These are phyloP conservation scores for Drosophila falleni DNA, from an alignment of 2,888 invertebrate genomes.

Conservation along the genomic window DNA sequence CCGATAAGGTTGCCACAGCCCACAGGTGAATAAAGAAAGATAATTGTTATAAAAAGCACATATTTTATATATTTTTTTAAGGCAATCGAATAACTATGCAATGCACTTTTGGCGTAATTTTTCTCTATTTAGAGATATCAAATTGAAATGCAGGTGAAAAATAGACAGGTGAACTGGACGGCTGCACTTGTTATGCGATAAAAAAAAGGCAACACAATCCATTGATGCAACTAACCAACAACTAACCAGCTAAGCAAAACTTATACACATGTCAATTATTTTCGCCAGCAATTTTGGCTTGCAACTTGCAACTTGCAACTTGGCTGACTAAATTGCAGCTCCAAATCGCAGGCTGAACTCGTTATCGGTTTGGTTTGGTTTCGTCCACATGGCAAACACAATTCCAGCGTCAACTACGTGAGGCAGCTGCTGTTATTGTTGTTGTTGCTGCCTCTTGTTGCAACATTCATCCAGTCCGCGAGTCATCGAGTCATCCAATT, in stretches of 20 bases:
- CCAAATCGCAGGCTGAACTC: slow-evolving; percentile 47
- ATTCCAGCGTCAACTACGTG: slow-evolving; percentile 60
- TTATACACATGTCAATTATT: slow-evolving; percentile 81
- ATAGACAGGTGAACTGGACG: slow-evolving; percentile 58
- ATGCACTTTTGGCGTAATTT: slow-evolving; percentile 52
- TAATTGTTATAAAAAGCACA: slow-evolving; percentile 34
- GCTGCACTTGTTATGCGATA: slow-evolving; percentile 51
- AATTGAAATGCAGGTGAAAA: slow-evolving; percentile 72
- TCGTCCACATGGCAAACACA: slow-evolving; percentile 52
- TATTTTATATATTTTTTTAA: slow-evolving; percentile 28
- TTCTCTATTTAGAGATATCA: slow-evolving; percentile 38
- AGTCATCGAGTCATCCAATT: slow-evolving; percentile 57
- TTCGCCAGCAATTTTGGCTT: slow-evolving; percentile 71
- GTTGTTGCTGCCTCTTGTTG: slow-evolving; percentile 25
- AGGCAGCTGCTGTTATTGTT: slow-evolving; percentile 26
- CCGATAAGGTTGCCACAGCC: slow-evolving; percentile 35
- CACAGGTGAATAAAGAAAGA: background rate
- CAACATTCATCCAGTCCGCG: slow-evolving; percentile 25
- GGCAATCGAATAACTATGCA: slow-evolving; percentile 27
- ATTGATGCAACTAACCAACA: slow-evolving; percentile 38
- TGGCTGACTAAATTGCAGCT: slow-evolving; percentile 48
- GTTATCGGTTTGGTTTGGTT: slow-evolving; percentile 50
- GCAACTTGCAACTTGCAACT: slow-evolving; percentile 21
- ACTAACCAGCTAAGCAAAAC: slow-evolving; percentile 40
- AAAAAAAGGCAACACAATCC: slow-evolving; percentile 3